Evolutionary conservation across 2,113 vertebrate genomes (phyloP).

Genomic region (Halichoerus grypus): DNA sequence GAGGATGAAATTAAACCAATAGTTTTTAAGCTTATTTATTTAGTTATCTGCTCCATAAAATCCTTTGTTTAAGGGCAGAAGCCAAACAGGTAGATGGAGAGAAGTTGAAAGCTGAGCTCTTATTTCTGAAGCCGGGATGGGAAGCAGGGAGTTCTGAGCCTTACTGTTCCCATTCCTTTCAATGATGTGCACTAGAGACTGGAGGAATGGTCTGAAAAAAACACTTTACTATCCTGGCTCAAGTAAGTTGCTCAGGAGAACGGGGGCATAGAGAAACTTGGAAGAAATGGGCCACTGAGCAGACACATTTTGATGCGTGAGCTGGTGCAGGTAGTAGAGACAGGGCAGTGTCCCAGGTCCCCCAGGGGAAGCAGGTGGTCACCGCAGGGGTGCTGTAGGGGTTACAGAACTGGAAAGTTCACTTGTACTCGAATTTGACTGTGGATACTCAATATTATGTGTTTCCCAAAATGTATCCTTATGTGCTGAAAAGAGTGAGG

Average conservation of each 20-base stretch:
- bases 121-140: background rate
- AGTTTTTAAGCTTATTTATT: background rate
- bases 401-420: background rate
- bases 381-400: accelerated
- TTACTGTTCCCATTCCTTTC: background rate
- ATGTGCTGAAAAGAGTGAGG: background rate
- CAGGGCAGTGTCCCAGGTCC: accelerated
- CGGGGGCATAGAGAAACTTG: background rate
- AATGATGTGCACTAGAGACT: background rate
- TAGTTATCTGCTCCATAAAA: background rate
- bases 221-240: background rate
- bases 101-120: background rate
- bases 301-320: background rate
- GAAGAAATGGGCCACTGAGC: background rate
- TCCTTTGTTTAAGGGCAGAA: background rate
- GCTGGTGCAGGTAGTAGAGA: background rate
- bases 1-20: background rate
- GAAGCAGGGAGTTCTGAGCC: background rate
- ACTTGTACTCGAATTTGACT: background rate
- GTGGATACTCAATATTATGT: background rate
- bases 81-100: background rate
- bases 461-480: background rate
- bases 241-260: background rate
- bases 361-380: no score
- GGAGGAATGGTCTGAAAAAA: background rate